Conservation (phyloP, 1,140 invertebrate species). For the Mamestra configurata region DNA sequence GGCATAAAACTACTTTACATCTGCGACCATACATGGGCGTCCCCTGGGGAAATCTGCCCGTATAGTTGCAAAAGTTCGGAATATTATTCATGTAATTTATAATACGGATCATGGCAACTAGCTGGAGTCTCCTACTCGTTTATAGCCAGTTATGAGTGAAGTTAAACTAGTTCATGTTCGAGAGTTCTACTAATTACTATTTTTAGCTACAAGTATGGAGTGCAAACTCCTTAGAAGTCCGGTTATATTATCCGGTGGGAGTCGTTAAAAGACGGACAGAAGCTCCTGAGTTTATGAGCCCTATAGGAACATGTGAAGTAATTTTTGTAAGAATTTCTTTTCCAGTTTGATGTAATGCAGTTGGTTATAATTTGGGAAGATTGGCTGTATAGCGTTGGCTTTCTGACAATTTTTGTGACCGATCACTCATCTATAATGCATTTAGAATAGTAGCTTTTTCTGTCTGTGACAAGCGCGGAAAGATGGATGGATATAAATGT, state of each 20-base stretch:
- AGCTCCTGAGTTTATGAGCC: background rate
- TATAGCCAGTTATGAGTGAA: slow-evolving; percentile 16
- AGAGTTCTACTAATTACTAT: slow-evolving; percentile 25
- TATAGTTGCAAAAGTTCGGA: slow-evolving; percentile 39
- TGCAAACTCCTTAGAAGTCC: background rate
- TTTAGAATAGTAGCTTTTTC: no score
- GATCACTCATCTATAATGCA: no score
- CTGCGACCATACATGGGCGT: slow-evolving; percentile 39
- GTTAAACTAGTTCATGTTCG: slow-evolving; percentile 1
- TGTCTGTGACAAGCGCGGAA: no score
- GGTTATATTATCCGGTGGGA: background rate
- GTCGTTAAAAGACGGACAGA: background rate
- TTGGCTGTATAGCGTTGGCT: no score
- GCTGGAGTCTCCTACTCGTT: slow-evolving; percentile 2
- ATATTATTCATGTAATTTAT: slow-evolving; percentile 53
- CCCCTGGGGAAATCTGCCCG: slow-evolving; percentile 41
- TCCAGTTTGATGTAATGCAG: no score
- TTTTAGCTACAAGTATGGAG: background rate
- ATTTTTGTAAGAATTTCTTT: background rate
- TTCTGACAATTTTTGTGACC: no score
- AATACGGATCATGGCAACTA: slow-evolving; percentile 41
- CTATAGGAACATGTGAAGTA: background rate
- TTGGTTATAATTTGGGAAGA: no score
- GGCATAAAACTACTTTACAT: slow-evolving; percentile 42
- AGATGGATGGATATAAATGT: no score